These are phyloP conservation scores for Nibea albiflora DNA, from an alignment of 2,113 vertebrate species.

Conservation along the genomic window DNA sequence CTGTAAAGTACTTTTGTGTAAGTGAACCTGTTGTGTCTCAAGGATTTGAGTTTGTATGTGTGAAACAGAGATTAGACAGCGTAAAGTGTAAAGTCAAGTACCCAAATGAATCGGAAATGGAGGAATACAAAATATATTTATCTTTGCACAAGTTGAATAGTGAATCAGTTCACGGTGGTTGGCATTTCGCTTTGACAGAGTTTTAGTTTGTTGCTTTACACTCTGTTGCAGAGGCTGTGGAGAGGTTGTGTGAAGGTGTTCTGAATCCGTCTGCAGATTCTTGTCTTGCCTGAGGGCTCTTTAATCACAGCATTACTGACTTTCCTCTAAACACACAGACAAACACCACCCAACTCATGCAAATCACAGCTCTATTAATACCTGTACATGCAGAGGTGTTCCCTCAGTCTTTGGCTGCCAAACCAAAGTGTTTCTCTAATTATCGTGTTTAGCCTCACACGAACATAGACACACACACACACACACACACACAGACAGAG, in stretches of 20 bases:
- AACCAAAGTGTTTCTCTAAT: slow-evolving; percentile 25
- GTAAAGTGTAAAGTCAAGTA: too few relatives aligned
- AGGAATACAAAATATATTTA: too few relatives aligned
- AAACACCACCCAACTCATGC: not conserved
- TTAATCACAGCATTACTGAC: not conserved
- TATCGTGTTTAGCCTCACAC: slow-evolving; percentile 6
- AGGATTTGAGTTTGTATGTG: too few relatives aligned
- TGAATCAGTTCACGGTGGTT: not conserved
- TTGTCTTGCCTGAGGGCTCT: slow-evolving; percentile 2
- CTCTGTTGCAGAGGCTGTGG: not conserved
- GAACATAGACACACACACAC: not conserved
- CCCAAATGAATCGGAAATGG: too few relatives aligned
- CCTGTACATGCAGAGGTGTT: not conserved
- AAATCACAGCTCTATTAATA: slow-evolving; percentile 2
- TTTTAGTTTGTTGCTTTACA: not conserved
- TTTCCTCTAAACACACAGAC: not conserved
- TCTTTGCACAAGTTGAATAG: not conserved
- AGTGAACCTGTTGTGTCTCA: too few relatives aligned
- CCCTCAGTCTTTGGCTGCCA: slow-evolving; percentile 9
- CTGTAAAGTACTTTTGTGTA: too few relatives aligned
- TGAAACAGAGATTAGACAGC: too few relatives aligned
- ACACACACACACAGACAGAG: not conserved
- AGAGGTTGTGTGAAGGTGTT: not conserved
- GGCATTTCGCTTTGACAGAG: not conserved
- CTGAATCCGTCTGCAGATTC: not conserved